Evolutionary conservation across 2,888 invertebrate genomes (phyloP), one percentile per base, ranked within the genome.

Genomic region (Megastigmus dorsalis): DNA sequence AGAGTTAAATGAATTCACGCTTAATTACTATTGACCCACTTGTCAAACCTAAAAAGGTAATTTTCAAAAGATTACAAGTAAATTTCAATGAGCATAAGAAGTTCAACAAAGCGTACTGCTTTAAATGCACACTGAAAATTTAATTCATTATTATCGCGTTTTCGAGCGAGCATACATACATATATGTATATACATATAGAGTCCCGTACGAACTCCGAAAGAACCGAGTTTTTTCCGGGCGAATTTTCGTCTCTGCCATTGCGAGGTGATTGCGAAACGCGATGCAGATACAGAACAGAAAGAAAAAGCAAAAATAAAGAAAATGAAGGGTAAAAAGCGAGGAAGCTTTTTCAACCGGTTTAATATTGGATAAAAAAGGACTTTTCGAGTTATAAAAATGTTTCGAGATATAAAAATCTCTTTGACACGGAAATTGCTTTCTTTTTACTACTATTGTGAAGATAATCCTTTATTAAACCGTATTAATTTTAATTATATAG

Each of bases 191-290:
- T n/a, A n/a, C n/a, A n/a, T n/a, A n/a, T n/a, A n/a, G n/a, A n/a
- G n/a, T n/a, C n/a, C 4, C 10, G 50, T 28, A 10, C 23, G 36
- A n/a, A n/a, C n/a, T n/a, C n/a, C 18, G 36, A 36, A 3, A 33
- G 36, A 13, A 50, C 9, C 26, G n/a, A n/a, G 50, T 63, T 48
- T 66, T 28, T 41, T 28, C 52, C 9, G n/a, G 7, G 43, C 9
- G 18, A 54, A 66, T 43, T 41, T 66, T 66, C n/a, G 28, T 30
- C 66, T 55, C 38, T 30, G 30, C 33, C 30, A 28, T 18, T 28
- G 28, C 18, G 18, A 2, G 55, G 41, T 43, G 66, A 66, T 66
- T 43, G 33, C 55, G 28, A 55, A 66, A 43, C 50, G 13, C 52
- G 28, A 18, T 15, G 65, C 3, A 36, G 41, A 38, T 38, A 52